These are phyloP conservation scores for Menidia menidia DNA, from an alignment of 2,797 vertebrate species.

Conservation along the genomic window DNA sequence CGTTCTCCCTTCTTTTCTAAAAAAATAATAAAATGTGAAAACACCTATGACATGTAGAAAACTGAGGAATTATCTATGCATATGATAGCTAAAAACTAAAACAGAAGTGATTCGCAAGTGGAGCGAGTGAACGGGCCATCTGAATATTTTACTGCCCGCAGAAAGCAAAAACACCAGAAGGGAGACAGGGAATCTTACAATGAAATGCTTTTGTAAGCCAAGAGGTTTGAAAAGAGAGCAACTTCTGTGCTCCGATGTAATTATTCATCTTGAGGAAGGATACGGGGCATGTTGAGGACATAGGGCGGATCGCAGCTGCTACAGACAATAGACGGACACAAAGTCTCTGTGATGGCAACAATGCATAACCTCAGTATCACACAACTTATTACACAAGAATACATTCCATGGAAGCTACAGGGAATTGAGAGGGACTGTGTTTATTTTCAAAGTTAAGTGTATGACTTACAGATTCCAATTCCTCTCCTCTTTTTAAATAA, in stretches of 20 bases:
- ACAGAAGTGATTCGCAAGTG: conserved; percentile 22
- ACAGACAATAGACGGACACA: conserved; percentile 35
- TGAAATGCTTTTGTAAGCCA: conserved; percentile 29
- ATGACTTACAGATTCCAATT: conserved; percentile 41
- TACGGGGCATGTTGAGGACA: conserved; percentile 45
- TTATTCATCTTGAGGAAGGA: conserved; percentile 50
- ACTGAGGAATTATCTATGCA: background rate
- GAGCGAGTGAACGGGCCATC: conserved; percentile 29
- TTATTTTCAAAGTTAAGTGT: conserved; percentile 54
- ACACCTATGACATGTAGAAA: background rate
- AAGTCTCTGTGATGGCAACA: conserved; percentile 26
- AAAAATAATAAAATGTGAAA: background rate
- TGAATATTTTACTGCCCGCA: conserved; percentile 29
- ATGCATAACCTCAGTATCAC: conserved; percentile 12
- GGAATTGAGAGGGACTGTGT: conserved; percentile 15
- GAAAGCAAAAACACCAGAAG: conserved; percentile 34
- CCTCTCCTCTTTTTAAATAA: conserved; percentile 33
- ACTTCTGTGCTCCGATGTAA: conserved; percentile 54
- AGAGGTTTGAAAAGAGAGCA: conserved; percentile 35
- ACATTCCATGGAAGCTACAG: conserved; percentile 20
- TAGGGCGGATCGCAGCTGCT: conserved; percentile 8
- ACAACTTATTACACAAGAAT: conserved; percentile 32
- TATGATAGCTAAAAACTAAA: conserved; percentile 5
- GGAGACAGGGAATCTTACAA: conserved; percentile 15
- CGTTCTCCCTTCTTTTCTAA: background rate